Evolutionary conservation across 2,888 invertebrate genomes (phyloP), one percentile per base, ranked within the genome.

Genomic region (Elegia similella): DNA sequence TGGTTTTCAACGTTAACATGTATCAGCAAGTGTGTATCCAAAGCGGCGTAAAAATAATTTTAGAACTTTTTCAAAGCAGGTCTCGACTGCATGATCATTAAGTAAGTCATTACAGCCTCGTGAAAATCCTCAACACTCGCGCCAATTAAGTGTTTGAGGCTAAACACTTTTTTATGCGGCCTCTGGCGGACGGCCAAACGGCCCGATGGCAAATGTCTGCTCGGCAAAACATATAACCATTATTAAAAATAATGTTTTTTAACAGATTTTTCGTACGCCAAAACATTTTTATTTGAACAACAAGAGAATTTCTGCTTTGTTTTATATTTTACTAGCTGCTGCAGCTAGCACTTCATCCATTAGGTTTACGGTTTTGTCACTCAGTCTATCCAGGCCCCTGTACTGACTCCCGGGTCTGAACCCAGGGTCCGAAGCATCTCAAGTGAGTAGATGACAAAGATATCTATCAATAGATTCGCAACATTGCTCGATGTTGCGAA

Each of bases 81-180:
- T 44, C 12, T 6, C 3, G 32, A 15, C 3, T 23, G 30, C 13
- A 32, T n/a, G 48, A 15, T 12, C 50, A 50, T 50, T 34, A 50
- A 12, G 34, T 50, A 16, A 50, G 50, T 50, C 38, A 34, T 50
- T 50, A 50, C 34, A 10, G 16, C 12, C n/a, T 48, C 47, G n/a
- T 50, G 16, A 34, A 46, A 50, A 50, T 50, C 50, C 34, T 34
- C 32, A 10, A 32, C 48, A 48, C 29, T 48, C 16, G 10, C 34
- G 16, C 16, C 34, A 34, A 50, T 50, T 50, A 50, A 34, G 17
- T 50, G 30, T 50, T 50, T 38, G 34, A 50, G 30, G 17, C 50
- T 50, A 34, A 50, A 50, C 50, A 38, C 34, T 50, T 50, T 50
- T 50, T 50, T 17, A 50, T 50, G 50, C 6, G 7, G 17, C 15